Percentiles rank a stretch among this genome's conserved stretches.
Evolutionary conservation across 1,140 invertebrate species (phyloP).

Genomic region (Melitaea cinxia): DNA sequence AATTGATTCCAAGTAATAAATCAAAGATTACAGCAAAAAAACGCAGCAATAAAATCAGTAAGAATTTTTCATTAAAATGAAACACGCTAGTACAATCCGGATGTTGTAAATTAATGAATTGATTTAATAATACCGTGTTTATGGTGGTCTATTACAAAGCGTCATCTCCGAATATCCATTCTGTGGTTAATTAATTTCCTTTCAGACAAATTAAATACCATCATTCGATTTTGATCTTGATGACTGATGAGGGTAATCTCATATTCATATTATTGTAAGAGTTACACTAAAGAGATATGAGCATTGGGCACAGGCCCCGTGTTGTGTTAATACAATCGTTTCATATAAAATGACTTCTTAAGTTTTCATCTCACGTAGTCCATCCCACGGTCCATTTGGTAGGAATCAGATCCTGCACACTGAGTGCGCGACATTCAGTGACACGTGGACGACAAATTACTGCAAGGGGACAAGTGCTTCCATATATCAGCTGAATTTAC

Average conservation of each 20-base stretch:
- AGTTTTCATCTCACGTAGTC: constrained; percentile 45
- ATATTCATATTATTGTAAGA: too few species aligned
- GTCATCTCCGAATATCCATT: not conserved
- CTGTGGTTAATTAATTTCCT: not conserved
- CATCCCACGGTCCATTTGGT: constrained; percentile 48
- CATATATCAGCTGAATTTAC: constrained; percentile 17
- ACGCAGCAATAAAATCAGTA: not conserved
- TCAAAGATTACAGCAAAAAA: not conserved
- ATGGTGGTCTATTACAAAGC: not conserved
- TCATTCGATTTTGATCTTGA: not conserved
- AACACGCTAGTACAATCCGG: not conserved
- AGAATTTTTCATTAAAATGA: not conserved
- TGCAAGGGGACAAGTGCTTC: constrained; percentile 21
- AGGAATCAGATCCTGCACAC: constrained; percentile 43
- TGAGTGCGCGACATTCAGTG: constrained; percentile 5
- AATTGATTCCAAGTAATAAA: not conserved
- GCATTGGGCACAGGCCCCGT: too few species aligned
- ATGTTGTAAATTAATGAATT: not conserved
- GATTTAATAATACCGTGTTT: not conserved
- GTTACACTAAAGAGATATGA: too few species aligned
- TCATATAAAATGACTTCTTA: not conserved
- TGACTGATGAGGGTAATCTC: not conserved
- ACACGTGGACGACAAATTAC: constrained; percentile 26
- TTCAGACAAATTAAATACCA: not conserved
- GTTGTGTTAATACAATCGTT: too few species aligned